Conservation (phyloP, 2,113 vertebrate species). For the Nannospalax galili region DNA sequence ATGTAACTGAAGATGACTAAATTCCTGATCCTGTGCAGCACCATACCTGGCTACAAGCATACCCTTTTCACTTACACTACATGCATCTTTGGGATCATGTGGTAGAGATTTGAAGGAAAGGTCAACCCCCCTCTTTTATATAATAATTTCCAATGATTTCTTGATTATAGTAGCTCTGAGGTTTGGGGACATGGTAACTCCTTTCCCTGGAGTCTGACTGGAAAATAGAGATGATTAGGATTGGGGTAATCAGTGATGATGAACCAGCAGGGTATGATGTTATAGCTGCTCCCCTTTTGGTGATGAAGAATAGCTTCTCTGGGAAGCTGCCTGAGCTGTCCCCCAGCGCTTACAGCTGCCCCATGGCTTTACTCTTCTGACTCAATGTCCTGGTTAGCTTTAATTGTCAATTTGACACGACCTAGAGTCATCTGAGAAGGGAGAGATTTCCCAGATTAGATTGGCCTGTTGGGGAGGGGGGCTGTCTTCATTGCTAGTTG, state of each 20-base stretch:
- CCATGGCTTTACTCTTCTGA: neutral
- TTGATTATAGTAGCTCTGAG: neutral
- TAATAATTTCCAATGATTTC: neutral
- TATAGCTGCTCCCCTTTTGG: neutral
- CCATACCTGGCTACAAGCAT: neutral
- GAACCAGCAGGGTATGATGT: neutral
- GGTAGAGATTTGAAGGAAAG: neutral
- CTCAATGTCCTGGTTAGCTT: neutral
- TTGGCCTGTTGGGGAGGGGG: neutral
- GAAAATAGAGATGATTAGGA: neutral
- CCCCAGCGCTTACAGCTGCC: neutral
- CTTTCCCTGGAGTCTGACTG: neutral
- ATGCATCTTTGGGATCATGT: neutral
- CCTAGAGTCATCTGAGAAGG: neutral
- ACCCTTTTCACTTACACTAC: neutral
- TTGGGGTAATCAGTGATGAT: neutral
- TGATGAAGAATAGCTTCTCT: neutral
- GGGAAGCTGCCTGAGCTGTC: neutral
- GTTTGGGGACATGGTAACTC: neutral
- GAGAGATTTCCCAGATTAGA: neutral
- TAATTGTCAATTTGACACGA: neutral
- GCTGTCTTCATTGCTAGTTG: neutral
- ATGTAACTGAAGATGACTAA: too few species aligned
- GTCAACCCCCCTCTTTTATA: neutral
- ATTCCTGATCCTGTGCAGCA: too few species aligned